A percentile compares a stretch with the other conserved stretches of the same genome.
Conservation (phyloP, 1,140 invertebrate species). For the Drosophila fuyamai region DNA sequence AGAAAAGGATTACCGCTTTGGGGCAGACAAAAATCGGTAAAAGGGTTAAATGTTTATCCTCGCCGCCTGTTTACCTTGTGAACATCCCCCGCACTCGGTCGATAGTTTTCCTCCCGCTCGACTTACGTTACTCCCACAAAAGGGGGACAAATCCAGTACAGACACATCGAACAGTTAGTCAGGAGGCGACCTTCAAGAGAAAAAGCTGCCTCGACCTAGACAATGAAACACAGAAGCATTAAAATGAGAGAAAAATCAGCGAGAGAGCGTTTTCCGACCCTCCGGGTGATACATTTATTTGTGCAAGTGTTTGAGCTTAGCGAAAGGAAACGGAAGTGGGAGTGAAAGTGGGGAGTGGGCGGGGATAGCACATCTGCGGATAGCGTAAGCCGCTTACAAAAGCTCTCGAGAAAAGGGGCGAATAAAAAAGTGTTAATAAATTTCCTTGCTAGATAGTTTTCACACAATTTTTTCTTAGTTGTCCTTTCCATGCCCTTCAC, state of each 20-base stretch:
- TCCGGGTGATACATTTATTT: constrained; percentile 22
- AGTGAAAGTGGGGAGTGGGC: neutral
- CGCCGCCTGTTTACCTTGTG: constrained; percentile 4
- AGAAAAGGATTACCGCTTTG: neutral
- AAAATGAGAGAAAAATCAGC: constrained; percentile 11
- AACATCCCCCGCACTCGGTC: constrained; percentile 15
- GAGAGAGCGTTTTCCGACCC: constrained; percentile 19
- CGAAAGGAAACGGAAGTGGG: constrained; percentile 35
- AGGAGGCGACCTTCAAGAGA: constrained; percentile 55
- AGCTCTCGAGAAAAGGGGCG: constrained; percentile 9
- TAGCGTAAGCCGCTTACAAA: constrained; percentile 36
- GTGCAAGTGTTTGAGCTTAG: constrained; percentile 60
- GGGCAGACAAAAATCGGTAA: neutral
- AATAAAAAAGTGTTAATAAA: constrained; percentile 16
- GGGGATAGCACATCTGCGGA: neutral
- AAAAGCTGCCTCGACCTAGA: constrained; percentile 78
- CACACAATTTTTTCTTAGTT: constrained; percentile 12
- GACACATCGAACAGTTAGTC: constrained; percentile 21
- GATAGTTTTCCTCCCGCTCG: constrained; percentile 21
- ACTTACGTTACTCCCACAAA: neutral
- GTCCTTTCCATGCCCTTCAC: neutral
- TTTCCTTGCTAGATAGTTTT: constrained; percentile 5
- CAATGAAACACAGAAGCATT: constrained; percentile 55
- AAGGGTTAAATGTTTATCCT: neutral
- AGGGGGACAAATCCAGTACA: constrained; percentile 26